Conservation (phyloP, 2,113 vertebrate species). For the Aegypius monachus region DNA sequence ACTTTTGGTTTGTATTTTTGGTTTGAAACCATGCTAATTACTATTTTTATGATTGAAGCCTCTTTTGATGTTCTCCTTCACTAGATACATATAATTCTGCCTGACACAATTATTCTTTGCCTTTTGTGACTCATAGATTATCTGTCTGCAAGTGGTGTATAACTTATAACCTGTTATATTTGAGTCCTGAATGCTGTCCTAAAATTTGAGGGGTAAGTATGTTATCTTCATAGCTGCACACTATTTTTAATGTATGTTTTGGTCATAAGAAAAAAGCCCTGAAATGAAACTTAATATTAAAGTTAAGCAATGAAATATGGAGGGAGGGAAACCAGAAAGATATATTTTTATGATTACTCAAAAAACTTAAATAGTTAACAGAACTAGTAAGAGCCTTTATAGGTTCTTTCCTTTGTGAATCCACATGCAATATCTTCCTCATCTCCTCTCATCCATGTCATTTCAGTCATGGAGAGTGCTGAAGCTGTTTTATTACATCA, state of each 20-base stretch:
- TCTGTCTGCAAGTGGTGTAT: not conserved
- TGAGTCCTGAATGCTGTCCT: not conserved
- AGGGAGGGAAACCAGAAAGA: not conserved
- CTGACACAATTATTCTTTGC: not conserved
- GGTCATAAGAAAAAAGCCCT: not conserved
- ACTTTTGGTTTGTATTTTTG: not conserved
- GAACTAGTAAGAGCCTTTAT: not conserved
- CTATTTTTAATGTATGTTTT: not conserved
- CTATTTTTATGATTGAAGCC: not conserved
- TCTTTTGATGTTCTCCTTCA: not conserved
- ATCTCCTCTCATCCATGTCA: not conserved
- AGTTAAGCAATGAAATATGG: not conserved
- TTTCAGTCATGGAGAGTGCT: not conserved
- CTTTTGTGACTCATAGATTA: not conserved
- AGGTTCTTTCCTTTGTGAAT: not conserved
- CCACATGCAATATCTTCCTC: not conserved
- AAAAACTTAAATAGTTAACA: not conserved
- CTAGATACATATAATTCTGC: not conserved
- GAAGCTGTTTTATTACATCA: not conserved
- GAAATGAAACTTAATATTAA: not conserved
- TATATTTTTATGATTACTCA: not conserved
- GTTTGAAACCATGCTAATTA: not conserved
- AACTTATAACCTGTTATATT: not conserved
- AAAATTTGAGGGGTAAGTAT: not conserved
- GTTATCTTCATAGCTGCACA: fast-evolving